Conservation (phyloP, 2,888 invertebrate genomes). For the Andrena fulva region DNA sequence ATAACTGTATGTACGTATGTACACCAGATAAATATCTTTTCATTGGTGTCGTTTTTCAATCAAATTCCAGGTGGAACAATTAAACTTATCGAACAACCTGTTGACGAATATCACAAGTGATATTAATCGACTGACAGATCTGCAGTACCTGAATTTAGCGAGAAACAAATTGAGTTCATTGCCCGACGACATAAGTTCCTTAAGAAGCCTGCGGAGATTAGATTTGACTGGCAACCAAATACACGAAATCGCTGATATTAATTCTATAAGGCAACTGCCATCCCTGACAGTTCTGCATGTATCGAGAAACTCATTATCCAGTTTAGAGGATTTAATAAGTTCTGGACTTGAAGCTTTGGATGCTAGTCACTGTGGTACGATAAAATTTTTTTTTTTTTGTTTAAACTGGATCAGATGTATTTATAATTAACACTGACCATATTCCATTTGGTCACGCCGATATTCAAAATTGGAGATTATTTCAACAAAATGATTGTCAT, state of each 20-base stretch:
- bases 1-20: not conserved
- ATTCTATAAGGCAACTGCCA: constrained; percentile 74
- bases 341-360: constrained; percentile 87
- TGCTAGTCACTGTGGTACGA: constrained; percentile 87
- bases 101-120: constrained; percentile 86
- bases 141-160: constrained; percentile 86
- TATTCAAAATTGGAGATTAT: too few relatives aligned
- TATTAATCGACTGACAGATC: constrained; percentile 78
- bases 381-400: not conserved
- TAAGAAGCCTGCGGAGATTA: constrained; percentile 87
- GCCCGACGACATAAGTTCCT: constrained; percentile 86
- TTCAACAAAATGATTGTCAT: too few relatives aligned
- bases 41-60: not conserved
- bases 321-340: constrained; percentile 87
- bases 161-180: constrained; percentile 86
- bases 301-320: constrained; percentile 88
- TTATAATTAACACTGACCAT: not conserved
- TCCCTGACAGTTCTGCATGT: constrained; percentile 88
- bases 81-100: constrained; percentile 88
- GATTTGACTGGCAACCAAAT: constrained; percentile 89
- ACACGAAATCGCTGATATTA: constrained; percentile 83
- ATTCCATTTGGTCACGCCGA: too few relatives aligned
- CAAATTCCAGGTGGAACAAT: constrained; percentile 86
- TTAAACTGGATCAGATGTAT: not conserved
- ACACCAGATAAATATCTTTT: not conserved